phyloP scores from a whole-genome alignment of 2,888 invertebrate species.

The Danaus chrysippus region DNA sequence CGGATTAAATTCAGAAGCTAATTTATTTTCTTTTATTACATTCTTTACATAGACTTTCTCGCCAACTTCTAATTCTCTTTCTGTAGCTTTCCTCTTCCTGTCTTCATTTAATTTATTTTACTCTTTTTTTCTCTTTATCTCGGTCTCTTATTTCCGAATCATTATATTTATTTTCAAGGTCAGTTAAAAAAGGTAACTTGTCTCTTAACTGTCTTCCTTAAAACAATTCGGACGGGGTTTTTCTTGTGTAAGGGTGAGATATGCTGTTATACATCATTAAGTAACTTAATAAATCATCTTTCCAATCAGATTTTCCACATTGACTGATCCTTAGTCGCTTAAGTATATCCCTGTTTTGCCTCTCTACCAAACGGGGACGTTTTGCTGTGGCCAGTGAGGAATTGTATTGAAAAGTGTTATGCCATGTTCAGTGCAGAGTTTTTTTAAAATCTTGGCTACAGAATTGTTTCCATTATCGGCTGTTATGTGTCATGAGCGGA shows the following conservation, averaged over 20 bases:
- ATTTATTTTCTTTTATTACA: background rate
- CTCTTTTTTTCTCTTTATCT: background rate
- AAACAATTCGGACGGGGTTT: too few species aligned
- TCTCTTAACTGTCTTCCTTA: too few species aligned
- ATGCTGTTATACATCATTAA: too few species aligned
- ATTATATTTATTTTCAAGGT: slow-evolving; percentile 5
- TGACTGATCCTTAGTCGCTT: too few species aligned
- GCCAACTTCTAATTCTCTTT: background rate
- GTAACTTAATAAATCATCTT: too few species aligned
- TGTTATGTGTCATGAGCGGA: slow-evolving; percentile 29
- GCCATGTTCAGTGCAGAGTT: slow-evolving; percentile 24
- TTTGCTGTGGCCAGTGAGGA: slow-evolving; percentile 36
- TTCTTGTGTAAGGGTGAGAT: too few species aligned
- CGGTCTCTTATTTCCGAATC: slow-evolving; percentile 8
- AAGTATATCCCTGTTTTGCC: slow-evolving; percentile 30
- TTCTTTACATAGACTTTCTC: background rate
- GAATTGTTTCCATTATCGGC: slow-evolving; percentile 36
- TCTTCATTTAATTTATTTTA: too few species aligned
- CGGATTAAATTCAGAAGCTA: too few species aligned
- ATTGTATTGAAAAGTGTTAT: slow-evolving; percentile 30
- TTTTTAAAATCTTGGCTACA: slow-evolving; percentile 32
- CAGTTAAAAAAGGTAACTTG: background rate
- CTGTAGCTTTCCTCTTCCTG: background rate
- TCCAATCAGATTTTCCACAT: too few species aligned
- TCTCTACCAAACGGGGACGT: slow-evolving; percentile 38